Conservation (phyloP, 2,888 invertebrate genomes). For the Tiphia femorata region DNA sequence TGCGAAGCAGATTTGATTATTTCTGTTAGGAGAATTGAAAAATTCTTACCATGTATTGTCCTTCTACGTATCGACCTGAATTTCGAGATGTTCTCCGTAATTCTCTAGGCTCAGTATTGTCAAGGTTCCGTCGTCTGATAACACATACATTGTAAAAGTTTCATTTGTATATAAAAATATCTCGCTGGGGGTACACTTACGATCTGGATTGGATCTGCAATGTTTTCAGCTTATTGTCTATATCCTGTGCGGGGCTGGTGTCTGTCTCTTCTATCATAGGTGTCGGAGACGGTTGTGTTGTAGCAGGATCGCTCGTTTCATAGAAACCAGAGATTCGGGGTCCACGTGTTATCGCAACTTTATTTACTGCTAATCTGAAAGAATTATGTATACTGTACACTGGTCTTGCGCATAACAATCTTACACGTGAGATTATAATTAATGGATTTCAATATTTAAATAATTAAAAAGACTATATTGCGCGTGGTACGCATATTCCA, state of each 20-base stretch:
- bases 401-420: too few relatives aligned
- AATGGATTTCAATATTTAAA: too few relatives aligned
- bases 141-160: neutral
- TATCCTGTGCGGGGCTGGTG: constrained; percentile 60
- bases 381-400: constrained; percentile 6
- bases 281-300: constrained; percentile 53
- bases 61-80: constrained; percentile 62
- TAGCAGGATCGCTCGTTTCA: constrained; percentile 53
- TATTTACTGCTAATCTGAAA: constrained; percentile 55
- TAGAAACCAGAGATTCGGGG: constrained; percentile 52
- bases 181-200: constrained; percentile 44
- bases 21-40: neutral
- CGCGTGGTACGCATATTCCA: too few relatives aligned
- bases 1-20: neutral
- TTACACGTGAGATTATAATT: too few relatives aligned
- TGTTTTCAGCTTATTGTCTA: constrained; percentile 61
- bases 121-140: constrained; percentile 48
- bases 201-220: constrained; percentile 61
- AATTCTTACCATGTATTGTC: constrained; percentile 62
- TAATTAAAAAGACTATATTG: too few relatives aligned
- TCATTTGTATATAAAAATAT: neutral
- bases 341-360: constrained; percentile 51
- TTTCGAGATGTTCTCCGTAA: constrained; percentile 62
- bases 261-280: constrained; percentile 56
- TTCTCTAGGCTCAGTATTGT: constrained; percentile 56